phyloP scores from a whole-genome alignment of 2,888 invertebrate species.

The Synanthedon andrenaeformis region DNA sequence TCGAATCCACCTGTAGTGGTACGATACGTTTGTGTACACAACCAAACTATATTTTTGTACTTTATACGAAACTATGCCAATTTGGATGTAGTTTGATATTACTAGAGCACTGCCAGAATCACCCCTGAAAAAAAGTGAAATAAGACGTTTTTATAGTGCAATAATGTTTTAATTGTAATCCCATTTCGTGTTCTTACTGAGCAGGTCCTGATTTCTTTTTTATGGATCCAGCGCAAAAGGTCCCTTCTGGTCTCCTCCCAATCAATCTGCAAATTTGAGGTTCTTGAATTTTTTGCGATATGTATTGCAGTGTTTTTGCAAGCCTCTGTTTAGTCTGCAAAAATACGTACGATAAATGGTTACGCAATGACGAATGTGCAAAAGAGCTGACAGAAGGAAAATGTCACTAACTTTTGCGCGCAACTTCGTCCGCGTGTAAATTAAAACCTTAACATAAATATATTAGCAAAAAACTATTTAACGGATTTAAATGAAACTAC shows the following conservation, averaged over 20 bases:
- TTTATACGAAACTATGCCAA: conserved; percentile 33
- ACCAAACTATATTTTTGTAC: conserved; percentile 2
- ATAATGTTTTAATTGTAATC: no score
- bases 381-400: no score
- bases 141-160: no score
- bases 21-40: conserved; percentile 6
- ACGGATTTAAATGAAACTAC: no score
- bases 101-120: conserved; percentile 35
- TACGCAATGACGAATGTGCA: no score
- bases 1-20: neutral
- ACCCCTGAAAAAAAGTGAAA: conserved; percentile 19
- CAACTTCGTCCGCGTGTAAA: no score
- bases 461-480: no score
- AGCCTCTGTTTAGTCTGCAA: neutral
- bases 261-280: neutral
- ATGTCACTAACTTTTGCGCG: no score
- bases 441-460: no score
- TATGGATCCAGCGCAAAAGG: neutral
- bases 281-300: neutral
- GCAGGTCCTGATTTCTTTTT: neutral
- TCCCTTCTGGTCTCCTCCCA: neutral
- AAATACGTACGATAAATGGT: no score
- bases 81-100: conserved; percentile 21
- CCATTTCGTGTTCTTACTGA: neutral
- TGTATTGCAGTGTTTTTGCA: neutral